These are phyloP conservation scores for Tricholaema leucomelas DNA, from an alignment of 2,113 vertebrate genomes.

Conservation along the genomic window DNA sequence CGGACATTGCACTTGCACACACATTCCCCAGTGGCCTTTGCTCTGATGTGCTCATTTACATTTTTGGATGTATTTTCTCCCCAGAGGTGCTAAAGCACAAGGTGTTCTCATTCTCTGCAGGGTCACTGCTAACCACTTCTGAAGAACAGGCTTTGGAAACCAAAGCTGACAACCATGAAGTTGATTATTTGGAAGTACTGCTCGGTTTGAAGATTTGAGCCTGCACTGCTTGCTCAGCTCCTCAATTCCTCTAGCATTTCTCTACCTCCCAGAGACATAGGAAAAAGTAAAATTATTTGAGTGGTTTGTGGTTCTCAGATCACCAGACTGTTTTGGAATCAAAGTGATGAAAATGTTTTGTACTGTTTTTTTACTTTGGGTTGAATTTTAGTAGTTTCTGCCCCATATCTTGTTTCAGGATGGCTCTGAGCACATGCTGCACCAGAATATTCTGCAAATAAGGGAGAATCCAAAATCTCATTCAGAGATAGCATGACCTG, in stretches of 20 bases:
- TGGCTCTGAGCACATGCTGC: not conserved
- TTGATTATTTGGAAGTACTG: constrained; percentile 20
- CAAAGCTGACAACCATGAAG: not conserved
- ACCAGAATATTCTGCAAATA: not conserved
- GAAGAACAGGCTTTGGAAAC: not conserved
- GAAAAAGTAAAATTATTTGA: not conserved
- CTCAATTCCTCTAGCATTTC: not conserved
- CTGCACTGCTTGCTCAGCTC: not conserved
- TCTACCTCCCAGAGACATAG: not conserved
- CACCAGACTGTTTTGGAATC: not conserved
- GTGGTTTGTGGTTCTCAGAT: constrained; percentile 14
- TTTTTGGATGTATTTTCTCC: not conserved
- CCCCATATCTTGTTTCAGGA: not conserved
- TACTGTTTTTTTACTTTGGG: not conserved
- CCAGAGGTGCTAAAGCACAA: not conserved
- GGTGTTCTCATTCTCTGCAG: not conserved
- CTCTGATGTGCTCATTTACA: not conserved
- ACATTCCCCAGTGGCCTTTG: not conserved
- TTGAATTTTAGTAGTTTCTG: not conserved
- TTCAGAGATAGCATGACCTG: not conserved
- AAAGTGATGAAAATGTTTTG: not conserved
- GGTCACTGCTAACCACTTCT: not conserved
- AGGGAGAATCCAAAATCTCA: not conserved
- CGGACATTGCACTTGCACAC: not conserved
- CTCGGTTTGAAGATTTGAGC: not conserved